Evolutionary conservation across 2,113 vertebrate species (phyloP).

Genomic region (Myrmecophaga tridactyla): DNA sequence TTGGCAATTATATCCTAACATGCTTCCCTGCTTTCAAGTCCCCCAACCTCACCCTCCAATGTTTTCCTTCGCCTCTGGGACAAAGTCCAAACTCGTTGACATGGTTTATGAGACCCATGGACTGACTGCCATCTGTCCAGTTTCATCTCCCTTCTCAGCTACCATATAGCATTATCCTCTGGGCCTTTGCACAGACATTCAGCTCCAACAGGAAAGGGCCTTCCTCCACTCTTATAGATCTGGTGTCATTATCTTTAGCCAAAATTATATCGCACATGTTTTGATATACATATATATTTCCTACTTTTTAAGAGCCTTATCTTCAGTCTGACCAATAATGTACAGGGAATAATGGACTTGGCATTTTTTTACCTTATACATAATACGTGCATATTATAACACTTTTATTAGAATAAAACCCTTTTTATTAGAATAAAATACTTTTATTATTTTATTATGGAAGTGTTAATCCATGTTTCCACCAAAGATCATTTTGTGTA

Average conservation of each 20-base stretch:
- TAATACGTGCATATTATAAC: not conserved
- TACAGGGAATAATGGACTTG: not conserved
- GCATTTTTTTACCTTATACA: not conserved
- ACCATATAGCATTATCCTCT: not conserved
- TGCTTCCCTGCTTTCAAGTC: not conserved
- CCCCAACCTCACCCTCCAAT: not conserved
- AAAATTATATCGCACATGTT: not conserved
- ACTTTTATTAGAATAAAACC: conserved; percentile 42
- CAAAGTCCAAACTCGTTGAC: not conserved
- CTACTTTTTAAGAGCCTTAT: not conserved
- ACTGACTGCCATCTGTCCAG: not conserved
- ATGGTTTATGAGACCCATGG: not conserved
- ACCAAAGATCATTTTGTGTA: not conserved
- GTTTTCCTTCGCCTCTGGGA: not conserved
- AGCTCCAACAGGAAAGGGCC: no score
- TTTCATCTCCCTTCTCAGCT: not conserved
- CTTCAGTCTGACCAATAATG: not conserved
- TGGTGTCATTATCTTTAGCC: not conserved
- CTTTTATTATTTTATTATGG: no score
- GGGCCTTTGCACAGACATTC: not conserved
- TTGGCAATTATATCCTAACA: not conserved
- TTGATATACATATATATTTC: not conserved
- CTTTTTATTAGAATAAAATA: conserved; percentile 42
- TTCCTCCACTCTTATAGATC: not conserved
- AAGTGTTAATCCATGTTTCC: not conserved